Evolutionary conservation across 2,888 invertebrate species (phyloP), one percentile per base, ranked within the genome.

Genomic region (Ormyrus nitidulus): DNA sequence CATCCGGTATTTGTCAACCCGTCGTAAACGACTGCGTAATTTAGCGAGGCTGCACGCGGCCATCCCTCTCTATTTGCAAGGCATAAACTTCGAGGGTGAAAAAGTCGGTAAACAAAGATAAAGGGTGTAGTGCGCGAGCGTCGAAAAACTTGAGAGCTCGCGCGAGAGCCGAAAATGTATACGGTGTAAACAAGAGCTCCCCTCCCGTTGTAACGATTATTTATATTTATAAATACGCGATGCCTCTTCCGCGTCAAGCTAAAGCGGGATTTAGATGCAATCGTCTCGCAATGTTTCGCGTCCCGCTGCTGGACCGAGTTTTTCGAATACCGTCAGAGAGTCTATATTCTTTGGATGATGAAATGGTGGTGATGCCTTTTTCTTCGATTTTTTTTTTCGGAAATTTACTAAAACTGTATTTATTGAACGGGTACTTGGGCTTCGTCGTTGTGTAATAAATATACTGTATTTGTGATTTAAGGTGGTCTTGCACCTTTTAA

Each of bases 41-140:
- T 79, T 65, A 75, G 72, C 77, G 72, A 9, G 10, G 10, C 9
- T 10, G 44, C 49, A 2, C 13, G 34, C 56, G 46, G 54, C 81
- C 79, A 77, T 81, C 77, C 62, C 74, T 81, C 81, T 81, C 79
- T 74, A 79, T 81, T 81, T 79, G 77, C 79, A 65, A 76, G 79
- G 70, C 77, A 56, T 61, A 65, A 75, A 74, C 59, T 66, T 73
- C 65, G 64, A 11, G 62, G 6, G 49, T 13, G 53, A n/a, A 58
- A 53, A 68, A 34, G n/a, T 11, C 19, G 46, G 71, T 49, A 73
- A 69, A 73, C 79, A 69, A 68, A 56, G 72, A 73, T 69, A 66
- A 72, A 77, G 77, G 58, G 68, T 10, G 51, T n/a, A 34, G 34
- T 34, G 34, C 34, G 34, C 34, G 34, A 34, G 34, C 34, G 34